Percentiles rank a stretch among this genome's conserved stretches.
Conservation (phyloP, 1,140 invertebrate species). For the Littorina saxatilis region DNA sequence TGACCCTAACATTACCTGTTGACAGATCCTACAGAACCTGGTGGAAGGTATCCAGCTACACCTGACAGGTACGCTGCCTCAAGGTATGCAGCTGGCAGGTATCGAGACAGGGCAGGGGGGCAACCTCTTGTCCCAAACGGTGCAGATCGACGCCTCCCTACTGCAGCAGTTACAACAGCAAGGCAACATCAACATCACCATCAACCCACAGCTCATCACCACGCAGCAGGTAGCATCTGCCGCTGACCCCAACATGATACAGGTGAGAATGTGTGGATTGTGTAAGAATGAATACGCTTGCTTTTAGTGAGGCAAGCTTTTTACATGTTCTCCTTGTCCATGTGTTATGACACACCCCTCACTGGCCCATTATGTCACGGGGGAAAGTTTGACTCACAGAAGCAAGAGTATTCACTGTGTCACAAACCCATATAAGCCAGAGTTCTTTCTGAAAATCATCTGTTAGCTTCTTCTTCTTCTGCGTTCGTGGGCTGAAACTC, state of each 20-base stretch:
- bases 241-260: constrained; percentile 61
- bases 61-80: constrained; percentile 70
- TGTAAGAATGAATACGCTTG: neutral
- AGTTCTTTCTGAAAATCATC: too few species aligned
- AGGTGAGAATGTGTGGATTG: constrained; percentile 35
- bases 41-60: constrained; percentile 74
- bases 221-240: constrained; percentile 43
- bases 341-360: too few species aligned
- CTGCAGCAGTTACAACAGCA: constrained; percentile 76
- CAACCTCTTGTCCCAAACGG: constrained; percentile 70
- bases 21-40: constrained; percentile 65
- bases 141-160: constrained; percentile 76
- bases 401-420: too few species aligned
- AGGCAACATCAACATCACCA: constrained; percentile 75
- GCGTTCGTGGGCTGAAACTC: too few species aligned
- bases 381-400: too few species aligned
- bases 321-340: too few species aligned
- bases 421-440: too few species aligned
- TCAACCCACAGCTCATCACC: constrained; percentile 65
- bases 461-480: too few species aligned
- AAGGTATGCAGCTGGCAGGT: constrained; percentile 74
- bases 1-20: too few species aligned
- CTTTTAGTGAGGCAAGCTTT: too few species aligned
- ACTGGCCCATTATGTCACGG: too few species aligned
- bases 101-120: constrained; percentile 66